Conservation (phyloP, 2,888 invertebrate species). For the Hybos culiciformis region DNA sequence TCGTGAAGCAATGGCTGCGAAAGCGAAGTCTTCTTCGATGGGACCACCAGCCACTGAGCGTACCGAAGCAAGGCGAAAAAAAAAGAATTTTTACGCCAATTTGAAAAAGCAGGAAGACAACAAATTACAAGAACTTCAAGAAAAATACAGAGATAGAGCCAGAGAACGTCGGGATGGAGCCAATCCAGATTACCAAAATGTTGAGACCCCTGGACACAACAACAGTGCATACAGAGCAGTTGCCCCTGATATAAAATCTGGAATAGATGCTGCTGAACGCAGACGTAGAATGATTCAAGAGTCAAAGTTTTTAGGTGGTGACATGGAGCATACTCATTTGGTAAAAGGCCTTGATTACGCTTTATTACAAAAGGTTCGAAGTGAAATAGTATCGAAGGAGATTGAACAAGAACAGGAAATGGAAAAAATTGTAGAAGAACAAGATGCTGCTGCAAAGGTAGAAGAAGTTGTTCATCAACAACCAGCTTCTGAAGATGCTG, state of each 20-base stretch:
- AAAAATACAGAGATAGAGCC: constrained; percentile 85
- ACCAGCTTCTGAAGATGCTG: constrained; percentile 53
- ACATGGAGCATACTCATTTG: constrained; percentile 99
- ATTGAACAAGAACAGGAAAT: constrained; percentile 67
- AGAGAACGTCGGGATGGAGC: constrained; percentile 79
- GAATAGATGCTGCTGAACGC: constrained; percentile 88
- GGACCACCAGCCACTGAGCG: constrained; percentile 44
- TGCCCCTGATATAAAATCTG: constrained; percentile 89
- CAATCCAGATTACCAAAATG: constrained; percentile 63
- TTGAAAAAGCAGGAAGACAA: constrained; percentile 91
- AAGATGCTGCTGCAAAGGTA: constrained; percentile 36
- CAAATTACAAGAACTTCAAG: constrained; percentile 83
- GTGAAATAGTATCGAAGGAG: constrained; percentile 70
- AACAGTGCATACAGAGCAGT: constrained; percentile 59
- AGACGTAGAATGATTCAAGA: constrained; percentile 92
- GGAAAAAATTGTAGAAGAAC: constrained; percentile 52
- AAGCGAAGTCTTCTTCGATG: constrained; percentile 24
- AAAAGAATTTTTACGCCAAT: constrained; percentile 88
- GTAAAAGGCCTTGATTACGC: constrained; percentile 96
- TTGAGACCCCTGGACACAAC: constrained; percentile 52
- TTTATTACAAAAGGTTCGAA: constrained; percentile 80
- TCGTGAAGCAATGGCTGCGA: constrained; percentile 48
- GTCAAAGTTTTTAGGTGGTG: constrained; percentile 99
- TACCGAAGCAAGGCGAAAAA: constrained; percentile 75
- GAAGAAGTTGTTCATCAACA: constrained; percentile 32